These are phyloP conservation scores for Apeltes quadracus DNA, from an alignment of 2,113 vertebrate genomes.

Conservation along the genomic window DNA sequence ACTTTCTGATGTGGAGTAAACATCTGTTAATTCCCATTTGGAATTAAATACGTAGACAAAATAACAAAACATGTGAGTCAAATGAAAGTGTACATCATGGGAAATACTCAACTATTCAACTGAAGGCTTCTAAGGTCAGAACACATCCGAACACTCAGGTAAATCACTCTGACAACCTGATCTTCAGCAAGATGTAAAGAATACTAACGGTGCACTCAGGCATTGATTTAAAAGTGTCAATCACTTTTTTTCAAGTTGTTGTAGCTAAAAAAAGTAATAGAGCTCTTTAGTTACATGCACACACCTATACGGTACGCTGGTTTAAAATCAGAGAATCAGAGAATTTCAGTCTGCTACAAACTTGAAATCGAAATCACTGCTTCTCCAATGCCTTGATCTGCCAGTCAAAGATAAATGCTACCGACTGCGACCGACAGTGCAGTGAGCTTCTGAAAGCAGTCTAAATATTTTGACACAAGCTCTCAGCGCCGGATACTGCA, in stretches of 20 bases:
- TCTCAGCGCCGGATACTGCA: conserved; percentile 11
- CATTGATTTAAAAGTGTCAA: not conserved
- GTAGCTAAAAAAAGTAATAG: not conserved
- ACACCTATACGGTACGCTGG: too few species aligned
- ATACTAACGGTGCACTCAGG: not conserved
- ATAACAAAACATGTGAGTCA: not conserved
- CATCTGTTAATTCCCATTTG: conserved; percentile 2
- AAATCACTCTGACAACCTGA: not conserved
- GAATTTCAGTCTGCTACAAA: conserved; percentile 12
- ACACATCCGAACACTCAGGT: not conserved
- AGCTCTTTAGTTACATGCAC: not conserved
- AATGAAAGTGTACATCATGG: not conserved
- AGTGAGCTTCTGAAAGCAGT: conserved; percentile 31
- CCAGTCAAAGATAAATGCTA: conserved; percentile 51
- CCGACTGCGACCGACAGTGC: conserved; percentile 26
- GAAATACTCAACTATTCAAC: not conserved
- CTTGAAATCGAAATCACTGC: conserved; percentile 22
- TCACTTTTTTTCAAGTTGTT: not conserved
- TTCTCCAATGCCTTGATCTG: conserved; percentile 46
- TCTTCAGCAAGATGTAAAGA: not conserved
- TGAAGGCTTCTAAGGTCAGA: not conserved
- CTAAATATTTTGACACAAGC: conserved; percentile 48
- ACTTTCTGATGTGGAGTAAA: conserved; percentile 1
- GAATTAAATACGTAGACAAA: not conserved
- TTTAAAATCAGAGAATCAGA: not conserved